phyloP scores from a whole-genome alignment of 2,888 invertebrate genomes.

The Elegia similella region DNA sequence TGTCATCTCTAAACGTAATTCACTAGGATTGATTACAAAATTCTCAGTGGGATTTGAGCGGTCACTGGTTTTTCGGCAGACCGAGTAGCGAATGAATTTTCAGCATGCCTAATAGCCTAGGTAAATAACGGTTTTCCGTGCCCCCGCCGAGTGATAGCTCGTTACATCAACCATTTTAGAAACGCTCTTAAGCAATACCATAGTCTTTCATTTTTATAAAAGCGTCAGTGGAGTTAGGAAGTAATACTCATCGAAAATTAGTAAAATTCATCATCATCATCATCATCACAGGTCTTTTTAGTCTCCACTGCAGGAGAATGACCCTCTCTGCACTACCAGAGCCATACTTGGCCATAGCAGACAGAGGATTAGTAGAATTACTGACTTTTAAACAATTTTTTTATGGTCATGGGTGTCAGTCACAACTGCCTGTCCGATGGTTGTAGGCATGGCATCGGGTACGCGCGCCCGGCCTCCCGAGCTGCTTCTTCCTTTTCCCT shows the following conservation, averaged over 20 bases:
- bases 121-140: constrained; percentile 32
- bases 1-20: constrained; percentile 1
- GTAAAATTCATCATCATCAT: too few species aligned
- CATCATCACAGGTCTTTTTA: too few species aligned
- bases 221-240: not conserved
- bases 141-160: constrained; percentile 29
- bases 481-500: too few species aligned
- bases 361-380: too few species aligned
- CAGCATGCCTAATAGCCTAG: constrained; percentile 40
- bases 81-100: constrained; percentile 28
- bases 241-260: too few species aligned
- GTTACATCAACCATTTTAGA: constrained; percentile 32
- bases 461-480: too few species aligned
- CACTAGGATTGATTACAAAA: not conserved
- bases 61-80: constrained; percentile 12
- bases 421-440: too few species aligned
- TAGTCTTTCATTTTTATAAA: constrained; percentile 12
- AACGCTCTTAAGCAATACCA: constrained; percentile 22
- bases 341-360: too few species aligned
- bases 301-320: too few species aligned
- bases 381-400: not conserved
- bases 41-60: constrained; percentile 16
- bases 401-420: too few species aligned
- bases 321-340: too few species aligned
- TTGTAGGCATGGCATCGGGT: too few species aligned